phyloP scores from a whole-genome alignment of 2,113 vertebrate genomes.

The Asarcornis scutulata region DNA sequence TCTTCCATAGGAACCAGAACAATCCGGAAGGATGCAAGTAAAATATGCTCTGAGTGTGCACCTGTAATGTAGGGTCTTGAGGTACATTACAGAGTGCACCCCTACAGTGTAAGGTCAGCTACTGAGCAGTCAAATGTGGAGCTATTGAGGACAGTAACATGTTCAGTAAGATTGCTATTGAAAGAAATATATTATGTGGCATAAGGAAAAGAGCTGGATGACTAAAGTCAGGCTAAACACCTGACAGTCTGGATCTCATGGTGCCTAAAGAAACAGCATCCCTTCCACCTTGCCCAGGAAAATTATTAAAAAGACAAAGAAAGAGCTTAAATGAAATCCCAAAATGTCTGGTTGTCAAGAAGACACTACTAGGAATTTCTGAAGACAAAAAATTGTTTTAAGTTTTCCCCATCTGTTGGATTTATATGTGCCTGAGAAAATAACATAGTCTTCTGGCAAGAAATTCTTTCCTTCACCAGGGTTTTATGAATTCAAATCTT shows the following conservation, averaged over 20 bases:
- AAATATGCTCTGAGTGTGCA: neutral
- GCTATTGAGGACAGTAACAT: neutral
- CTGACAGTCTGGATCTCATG: neutral
- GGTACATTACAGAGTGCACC: neutral
- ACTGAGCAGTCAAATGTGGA: neutral
- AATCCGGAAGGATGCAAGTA: neutral
- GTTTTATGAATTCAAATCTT: neutral
- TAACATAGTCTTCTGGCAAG: neutral
- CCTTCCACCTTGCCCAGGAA: neutral
- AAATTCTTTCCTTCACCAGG: neutral
- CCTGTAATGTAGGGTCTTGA: neutral
- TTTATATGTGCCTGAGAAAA: neutral
- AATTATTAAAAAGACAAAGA: neutral
- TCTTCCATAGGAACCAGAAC: neutral
- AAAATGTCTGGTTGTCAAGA: neutral
- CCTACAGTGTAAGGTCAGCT: neutral
- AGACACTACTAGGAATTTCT: neutral
- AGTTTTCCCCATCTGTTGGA: neutral
- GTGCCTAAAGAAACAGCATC: accelerated
- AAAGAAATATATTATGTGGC: neutral
- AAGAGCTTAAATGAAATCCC: neutral
- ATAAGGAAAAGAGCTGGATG: neutral
- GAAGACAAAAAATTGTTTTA: neutral
- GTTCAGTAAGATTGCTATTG: neutral
- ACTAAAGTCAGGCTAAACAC: neutral